A percentile compares a stretch with the other conserved stretches of the same genome.
These are phyloP conservation scores for Otolemur crassicaudatus DNA, from an alignment of 2,797 vertebrate genomes.

Conservation along the genomic window DNA sequence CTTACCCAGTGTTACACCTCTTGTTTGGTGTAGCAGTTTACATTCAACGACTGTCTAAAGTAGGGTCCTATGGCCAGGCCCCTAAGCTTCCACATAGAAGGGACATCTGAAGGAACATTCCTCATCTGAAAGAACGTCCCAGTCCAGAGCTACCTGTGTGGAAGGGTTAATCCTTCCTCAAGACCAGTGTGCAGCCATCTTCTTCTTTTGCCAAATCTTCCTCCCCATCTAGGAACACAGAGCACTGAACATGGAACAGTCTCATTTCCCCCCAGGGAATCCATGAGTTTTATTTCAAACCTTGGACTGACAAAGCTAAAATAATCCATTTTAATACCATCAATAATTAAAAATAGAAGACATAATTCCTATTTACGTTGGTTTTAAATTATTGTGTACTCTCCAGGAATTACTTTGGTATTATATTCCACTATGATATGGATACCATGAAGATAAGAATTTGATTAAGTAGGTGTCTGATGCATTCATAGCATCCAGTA, in stretches of 20 bases:
- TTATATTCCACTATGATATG: not conserved
- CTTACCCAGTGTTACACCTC: not conserved
- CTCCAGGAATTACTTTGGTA: not conserved
- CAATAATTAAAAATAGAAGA: not conserved
- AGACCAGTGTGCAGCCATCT: not conserved
- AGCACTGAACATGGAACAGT: not conserved
- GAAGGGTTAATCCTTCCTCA: not conserved
- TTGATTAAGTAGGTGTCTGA: not conserved
- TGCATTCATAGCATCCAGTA: not conserved
- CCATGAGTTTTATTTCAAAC: not conserved
- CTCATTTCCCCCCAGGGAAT: not conserved
- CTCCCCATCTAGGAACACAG: not conserved
- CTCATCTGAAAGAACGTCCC: not conserved
- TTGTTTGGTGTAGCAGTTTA: not conserved
- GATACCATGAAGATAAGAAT: not conserved
- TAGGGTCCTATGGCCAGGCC: not conserved
- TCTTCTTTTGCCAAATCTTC: not conserved
- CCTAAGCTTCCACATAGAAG: not conserved
- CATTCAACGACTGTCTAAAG: not conserved
- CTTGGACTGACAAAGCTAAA: not conserved
- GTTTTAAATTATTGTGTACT: not conserved
- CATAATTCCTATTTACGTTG: not conserved
- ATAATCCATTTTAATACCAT: not conserved
- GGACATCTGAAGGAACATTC: no score
- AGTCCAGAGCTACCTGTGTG: no score